Conservation (phyloP, 1,140 invertebrate species). For the Cydia fagiglandana region DNA sequence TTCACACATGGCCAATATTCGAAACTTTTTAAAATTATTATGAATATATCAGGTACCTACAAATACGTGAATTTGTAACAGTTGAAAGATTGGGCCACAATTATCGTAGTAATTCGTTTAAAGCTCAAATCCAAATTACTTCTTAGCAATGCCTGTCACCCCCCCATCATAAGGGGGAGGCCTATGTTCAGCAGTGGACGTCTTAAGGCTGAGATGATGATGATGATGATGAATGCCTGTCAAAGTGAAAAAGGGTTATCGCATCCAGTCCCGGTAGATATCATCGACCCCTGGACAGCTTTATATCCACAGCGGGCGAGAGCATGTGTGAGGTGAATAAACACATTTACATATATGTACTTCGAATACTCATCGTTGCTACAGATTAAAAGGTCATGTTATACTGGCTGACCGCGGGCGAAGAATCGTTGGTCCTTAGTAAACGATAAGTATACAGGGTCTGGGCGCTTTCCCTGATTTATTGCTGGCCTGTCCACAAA, state of each 20-base stretch:
- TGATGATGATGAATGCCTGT: too few relatives aligned
- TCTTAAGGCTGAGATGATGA: too few relatives aligned
- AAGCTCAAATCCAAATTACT: neutral
- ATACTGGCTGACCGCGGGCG: neutral
- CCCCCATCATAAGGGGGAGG: too few relatives aligned
- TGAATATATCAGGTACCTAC: too few relatives aligned
- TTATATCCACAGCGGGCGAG: neutral
- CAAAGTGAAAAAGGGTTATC: slow-evolving; percentile 8
- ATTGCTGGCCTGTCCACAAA: slow-evolving; percentile 46
- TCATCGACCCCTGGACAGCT: neutral
- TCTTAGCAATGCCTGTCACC: slow-evolving; percentile 1
- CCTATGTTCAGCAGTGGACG: too few relatives aligned
- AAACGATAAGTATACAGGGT: neutral
- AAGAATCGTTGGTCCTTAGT: neutral
- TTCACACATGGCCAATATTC: too few relatives aligned
- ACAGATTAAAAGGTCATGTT: neutral
- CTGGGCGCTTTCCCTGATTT: slow-evolving; percentile 55
- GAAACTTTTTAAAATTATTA: too few relatives aligned
- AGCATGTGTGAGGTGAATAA: neutral
- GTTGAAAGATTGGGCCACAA: too few relatives aligned
- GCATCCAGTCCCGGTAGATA: slow-evolving; percentile 25
- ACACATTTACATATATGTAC: neutral
- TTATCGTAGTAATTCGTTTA: neutral
- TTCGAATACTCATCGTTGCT: neutral
- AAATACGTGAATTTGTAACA: too few relatives aligned